Base-by-base conservation (phyloP, 1,140 invertebrate genomes). In the Delia radicum region DNA sequence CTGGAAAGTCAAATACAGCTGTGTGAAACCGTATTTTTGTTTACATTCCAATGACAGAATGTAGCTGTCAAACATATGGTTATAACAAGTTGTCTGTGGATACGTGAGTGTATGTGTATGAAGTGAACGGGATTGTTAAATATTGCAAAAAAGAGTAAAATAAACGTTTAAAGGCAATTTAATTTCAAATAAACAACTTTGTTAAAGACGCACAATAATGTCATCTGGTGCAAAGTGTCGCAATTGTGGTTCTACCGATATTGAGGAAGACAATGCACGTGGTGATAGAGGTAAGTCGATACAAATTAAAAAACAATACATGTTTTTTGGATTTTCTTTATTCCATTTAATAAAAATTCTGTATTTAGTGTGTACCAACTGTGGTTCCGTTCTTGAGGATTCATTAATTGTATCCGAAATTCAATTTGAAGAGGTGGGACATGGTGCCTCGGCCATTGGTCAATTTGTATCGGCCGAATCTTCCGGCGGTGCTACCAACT, bases 401-500 rank as follows among this genome's bases (percentile, higher is more conserved):
- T 96, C 95, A 80, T 93, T 97, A 67, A 99, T 99, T 83, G 96
- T 99, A 27, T 95, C 95, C 3, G 97, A 99, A 87, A 92, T 98
- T 71, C 95, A 98, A 85, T 99, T 98, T 85, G 93, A 97, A 87
- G 98, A 99, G 87, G 93, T 94, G 85, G 91, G 94, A 21, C 92
- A 94, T 85, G 98, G 97, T 21, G 94, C 93, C 65, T 90, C 93
- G 63, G 94, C 93, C 76, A 92, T 98, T 77, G 97, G 97, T 75
- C 95, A 97, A 83, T 98, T 98, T 88, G 95, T 99, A 0, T 93
- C 95, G 1, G 91, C 91, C 26, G 96, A 98, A 75, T 94, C 94
- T 77, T 92, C 93, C 83, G 94, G 94, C 69, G 93, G 93, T 48
- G 92, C 92, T 55, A 92, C 91, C 21, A 92, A 92, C 76, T 94